These are phyloP conservation scores for Ctenodactylus gundi DNA, from an alignment of 2,113 vertebrate genomes.

Conservation along the genomic window DNA sequence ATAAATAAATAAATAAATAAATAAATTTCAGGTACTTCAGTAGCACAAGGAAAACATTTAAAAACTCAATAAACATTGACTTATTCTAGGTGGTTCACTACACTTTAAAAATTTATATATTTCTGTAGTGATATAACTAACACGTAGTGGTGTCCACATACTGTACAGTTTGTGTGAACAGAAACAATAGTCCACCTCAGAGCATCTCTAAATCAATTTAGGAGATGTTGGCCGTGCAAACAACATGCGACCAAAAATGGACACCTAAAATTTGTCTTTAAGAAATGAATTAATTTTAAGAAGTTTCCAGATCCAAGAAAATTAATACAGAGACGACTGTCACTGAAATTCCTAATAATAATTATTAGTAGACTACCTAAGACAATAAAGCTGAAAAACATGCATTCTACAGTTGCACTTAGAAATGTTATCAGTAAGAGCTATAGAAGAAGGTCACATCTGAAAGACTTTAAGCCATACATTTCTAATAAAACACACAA, in stretches of 20 bases:
- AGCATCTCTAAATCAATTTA: background rate
- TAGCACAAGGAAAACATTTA: background rate
- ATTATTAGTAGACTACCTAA: background rate
- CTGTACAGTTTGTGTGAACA: background rate
- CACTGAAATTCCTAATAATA: background rate
- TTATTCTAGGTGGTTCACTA: background rate
- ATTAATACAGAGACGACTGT: background rate
- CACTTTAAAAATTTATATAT: background rate
- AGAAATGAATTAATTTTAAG: constrained; percentile 8
- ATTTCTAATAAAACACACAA: background rate
- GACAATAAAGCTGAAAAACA: background rate
- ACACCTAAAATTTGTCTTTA: background rate
- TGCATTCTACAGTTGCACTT: background rate
- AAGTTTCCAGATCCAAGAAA: background rate
- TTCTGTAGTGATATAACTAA: background rate
- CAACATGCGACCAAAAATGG: background rate
- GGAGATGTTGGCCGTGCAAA: background rate
- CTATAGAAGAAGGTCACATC: background rate
- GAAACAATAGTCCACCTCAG: background rate
- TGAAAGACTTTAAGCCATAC: background rate
- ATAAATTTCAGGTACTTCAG: background rate
- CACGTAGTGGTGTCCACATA: background rate
- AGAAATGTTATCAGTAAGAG: background rate
- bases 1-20: background rate
- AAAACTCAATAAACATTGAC: background rate